A percentile compares a stretch with the other conserved stretches of the same genome.
These are phyloP conservation scores for Dicroscelio sp. DNA, from an alignment of 2,888 invertebrate genomes.

Conservation along the genomic window DNA sequence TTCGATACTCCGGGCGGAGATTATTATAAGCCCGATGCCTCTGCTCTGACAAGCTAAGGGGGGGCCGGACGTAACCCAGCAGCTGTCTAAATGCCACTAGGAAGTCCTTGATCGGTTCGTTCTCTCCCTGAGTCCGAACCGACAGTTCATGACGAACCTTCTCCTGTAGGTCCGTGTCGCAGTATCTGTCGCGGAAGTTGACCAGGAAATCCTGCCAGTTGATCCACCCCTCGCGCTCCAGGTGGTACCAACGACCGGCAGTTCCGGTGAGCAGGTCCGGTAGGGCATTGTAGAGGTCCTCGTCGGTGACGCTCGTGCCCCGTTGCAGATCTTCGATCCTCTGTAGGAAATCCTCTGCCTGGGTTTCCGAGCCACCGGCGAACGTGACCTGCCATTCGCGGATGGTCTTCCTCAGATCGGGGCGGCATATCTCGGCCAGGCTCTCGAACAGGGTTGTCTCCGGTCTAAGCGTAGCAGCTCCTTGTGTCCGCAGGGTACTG, in stretches of 20 bases:
- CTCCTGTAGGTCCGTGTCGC: background rate
- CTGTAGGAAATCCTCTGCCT: too few species aligned
- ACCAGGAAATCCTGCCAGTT: background rate
- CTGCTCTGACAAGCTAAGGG: too few species aligned
- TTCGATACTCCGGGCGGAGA: background rate
- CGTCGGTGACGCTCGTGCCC: background rate
- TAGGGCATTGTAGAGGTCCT: constrained; percentile 13
- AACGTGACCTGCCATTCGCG: too few species aligned
- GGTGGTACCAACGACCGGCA: constrained; percentile 2
- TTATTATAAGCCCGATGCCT: background rate
- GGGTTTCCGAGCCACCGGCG: too few species aligned
- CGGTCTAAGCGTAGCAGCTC: too few species aligned
- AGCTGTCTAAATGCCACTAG: background rate
- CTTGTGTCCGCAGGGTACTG: too few species aligned
- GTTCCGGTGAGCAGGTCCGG: background rate
- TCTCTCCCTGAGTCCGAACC: constrained; percentile 8
- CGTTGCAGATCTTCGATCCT: too few species aligned
- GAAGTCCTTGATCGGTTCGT: background rate
- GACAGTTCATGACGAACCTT: background rate
- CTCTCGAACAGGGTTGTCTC: too few species aligned
- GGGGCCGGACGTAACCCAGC: background rate
- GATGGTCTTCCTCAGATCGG: too few species aligned
- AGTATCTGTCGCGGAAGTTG: background rate
- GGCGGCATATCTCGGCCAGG: too few species aligned
- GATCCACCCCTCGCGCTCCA: background rate